These are phyloP conservation scores for Nomada ruficornis DNA, from an alignment of 2,888 invertebrate genomes.

Conservation along the genomic window DNA sequence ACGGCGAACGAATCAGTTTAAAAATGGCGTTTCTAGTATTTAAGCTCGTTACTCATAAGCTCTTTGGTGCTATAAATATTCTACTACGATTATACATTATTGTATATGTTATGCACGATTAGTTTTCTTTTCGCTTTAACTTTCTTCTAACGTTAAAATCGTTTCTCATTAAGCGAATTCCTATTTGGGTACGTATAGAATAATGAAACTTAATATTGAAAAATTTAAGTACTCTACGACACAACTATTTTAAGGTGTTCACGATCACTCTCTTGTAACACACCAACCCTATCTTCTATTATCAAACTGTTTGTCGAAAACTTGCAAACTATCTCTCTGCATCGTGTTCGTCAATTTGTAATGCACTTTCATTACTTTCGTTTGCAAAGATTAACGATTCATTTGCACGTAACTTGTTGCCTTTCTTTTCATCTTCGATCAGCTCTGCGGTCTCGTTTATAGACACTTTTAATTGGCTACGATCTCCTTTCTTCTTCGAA, in stretches of 20 bases:
- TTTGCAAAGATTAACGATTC: conserved; percentile 32
- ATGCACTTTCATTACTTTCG: conserved; percentile 35
- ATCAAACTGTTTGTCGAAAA: background rate
- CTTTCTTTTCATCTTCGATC: conserved; percentile 80
- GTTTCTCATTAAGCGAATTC: background rate
- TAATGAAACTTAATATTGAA: background rate
- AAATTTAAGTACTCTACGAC: background rate
- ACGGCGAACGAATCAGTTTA: background rate
- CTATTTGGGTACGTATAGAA: background rate
- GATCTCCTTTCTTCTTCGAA: conserved; percentile 80
- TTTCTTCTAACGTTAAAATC: conserved; percentile 2
- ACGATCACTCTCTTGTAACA: background rate
- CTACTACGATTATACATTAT: conserved; percentile 5
- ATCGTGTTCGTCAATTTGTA: conserved; percentile 23
- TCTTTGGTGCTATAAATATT: background rate
- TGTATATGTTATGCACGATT: background rate
- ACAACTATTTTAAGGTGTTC: background rate
- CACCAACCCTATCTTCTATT: background rate
- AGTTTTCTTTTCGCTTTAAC: background rate
- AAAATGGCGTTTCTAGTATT: background rate
- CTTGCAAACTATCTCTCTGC: conserved; percentile 6
- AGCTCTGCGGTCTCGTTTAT: conserved; percentile 85
- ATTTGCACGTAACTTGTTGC: conserved; percentile 58
- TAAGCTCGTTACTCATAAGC: background rate
- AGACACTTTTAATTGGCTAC: conserved; percentile 82